Conservation (phyloP, 2,113 vertebrate species). For the Casuarius casuarius region DNA sequence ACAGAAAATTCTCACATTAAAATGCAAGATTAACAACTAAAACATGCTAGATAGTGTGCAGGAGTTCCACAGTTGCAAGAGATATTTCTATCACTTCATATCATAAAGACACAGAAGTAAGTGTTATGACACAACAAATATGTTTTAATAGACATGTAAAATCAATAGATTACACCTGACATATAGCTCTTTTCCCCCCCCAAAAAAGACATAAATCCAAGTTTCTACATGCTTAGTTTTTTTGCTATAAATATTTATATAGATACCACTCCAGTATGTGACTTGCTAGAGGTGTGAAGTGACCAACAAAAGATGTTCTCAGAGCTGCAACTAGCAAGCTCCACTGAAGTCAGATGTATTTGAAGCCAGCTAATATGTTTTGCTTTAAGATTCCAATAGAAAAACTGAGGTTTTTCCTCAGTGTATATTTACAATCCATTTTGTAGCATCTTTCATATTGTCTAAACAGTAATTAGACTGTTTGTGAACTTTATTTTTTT, state of each 20-base stretch:
- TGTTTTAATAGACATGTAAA: not conserved
- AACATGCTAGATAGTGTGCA: not conserved
- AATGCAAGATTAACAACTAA: not conserved
- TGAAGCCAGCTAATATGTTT: not conserved
- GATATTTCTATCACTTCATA: not conserved
- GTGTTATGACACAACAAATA: not conserved
- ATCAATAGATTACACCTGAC: not conserved
- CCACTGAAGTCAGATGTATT: not conserved
- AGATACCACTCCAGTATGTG: not conserved
- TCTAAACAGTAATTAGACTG: not conserved
- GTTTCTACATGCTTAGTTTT: not conserved
- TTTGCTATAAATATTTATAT: not conserved
- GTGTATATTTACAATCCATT: not conserved
- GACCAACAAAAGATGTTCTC: not conserved
- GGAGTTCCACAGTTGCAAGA: not conserved
- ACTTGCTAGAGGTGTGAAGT: not conserved
- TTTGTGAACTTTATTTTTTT: not conserved
- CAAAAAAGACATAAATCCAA: not conserved
- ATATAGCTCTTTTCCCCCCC: not conserved
- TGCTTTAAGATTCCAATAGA: not conserved
- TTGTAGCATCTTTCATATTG: not conserved
- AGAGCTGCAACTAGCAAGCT: not conserved
- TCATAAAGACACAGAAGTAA: not conserved
- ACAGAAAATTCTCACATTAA: not conserved
- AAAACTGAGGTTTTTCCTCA: accelerated